phyloP scores from a whole-genome alignment of 2,888 invertebrate genomes.

The Rapana venosa region DNA sequence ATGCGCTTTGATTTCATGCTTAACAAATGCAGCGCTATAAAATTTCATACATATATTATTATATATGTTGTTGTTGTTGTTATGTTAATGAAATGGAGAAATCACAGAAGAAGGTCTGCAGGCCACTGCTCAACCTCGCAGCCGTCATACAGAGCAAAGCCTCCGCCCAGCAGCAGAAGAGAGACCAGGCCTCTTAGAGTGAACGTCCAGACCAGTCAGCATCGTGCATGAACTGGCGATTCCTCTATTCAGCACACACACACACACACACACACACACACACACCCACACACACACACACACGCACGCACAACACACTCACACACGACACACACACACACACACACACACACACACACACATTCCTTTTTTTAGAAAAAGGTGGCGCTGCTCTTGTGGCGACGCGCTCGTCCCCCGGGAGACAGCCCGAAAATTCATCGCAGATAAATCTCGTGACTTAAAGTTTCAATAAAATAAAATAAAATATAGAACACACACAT shows the following conservation, averaged over 20 bases:
- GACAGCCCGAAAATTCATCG: no score
- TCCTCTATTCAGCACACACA: neutral
- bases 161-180: slow-evolving; percentile 90
- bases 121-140: slow-evolving; percentile 81
- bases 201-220: slow-evolving; percentile 90
- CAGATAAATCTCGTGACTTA: no score
- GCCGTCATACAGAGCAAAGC: slow-evolving; percentile 92
- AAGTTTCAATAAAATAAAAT: no score
- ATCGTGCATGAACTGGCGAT: slow-evolving; percentile 79
- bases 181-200: slow-evolving; percentile 92
- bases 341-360: neutral
- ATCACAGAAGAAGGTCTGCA: neutral
- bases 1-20: no score
- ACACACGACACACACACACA: neutral
- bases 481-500: no score
- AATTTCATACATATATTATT: neutral
- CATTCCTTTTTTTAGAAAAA: no score
- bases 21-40: neutral
- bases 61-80: no score
- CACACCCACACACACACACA: neutral
- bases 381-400: no score
- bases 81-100: no score
- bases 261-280: neutral
- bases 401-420: no score
- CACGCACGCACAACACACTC: neutral